Percentiles rank a stretch among this genome's conserved stretches.
phyloP scores from a whole-genome alignment of 2,888 invertebrate genomes.

The Electrophaes corylata region DNA sequence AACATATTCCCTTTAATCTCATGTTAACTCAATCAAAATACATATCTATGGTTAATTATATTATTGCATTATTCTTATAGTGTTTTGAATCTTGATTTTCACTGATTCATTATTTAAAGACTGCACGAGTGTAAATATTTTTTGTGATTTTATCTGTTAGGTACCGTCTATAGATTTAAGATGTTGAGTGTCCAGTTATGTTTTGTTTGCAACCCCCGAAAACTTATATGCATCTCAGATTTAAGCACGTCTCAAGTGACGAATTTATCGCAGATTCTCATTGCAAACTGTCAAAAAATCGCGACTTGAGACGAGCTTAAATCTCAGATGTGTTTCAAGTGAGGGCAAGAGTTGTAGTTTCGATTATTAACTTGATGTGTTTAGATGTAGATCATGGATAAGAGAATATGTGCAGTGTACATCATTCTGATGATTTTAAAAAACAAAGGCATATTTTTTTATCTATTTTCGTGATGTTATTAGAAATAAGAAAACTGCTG shows the following conservation, averaged over 20 bases:
- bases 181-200: constrained; percentile 52
- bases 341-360: constrained; percentile 41
- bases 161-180: constrained; percentile 48
- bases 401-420: constrained; percentile 9
- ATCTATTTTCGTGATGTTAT: constrained; percentile 14
- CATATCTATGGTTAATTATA: constrained; percentile 78
- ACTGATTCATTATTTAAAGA: constrained; percentile 66
- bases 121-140: constrained; percentile 69
- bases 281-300: too few relatives aligned
- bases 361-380: constrained; percentile 45
- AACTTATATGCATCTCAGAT: too few relatives aligned
- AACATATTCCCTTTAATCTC: background rate
- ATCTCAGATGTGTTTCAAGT: too few relatives aligned
- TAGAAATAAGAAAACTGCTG: constrained; percentile 8
- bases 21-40: constrained; percentile 42
- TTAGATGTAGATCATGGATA: constrained; percentile 32
- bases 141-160: constrained; percentile 61
- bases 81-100: constrained; percentile 52
- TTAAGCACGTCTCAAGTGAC: too few relatives aligned
- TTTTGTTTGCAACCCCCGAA: constrained; percentile 68
- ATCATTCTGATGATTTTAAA: background rate
- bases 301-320: too few relatives aligned
- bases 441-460: constrained; percentile 36
- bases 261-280: too few relatives aligned
- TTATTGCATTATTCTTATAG: constrained; percentile 46